These are phyloP conservation scores for Rhadina sibilatrix DNA, from an alignment of 2,113 vertebrate genomes.

Conservation along the genomic window DNA sequence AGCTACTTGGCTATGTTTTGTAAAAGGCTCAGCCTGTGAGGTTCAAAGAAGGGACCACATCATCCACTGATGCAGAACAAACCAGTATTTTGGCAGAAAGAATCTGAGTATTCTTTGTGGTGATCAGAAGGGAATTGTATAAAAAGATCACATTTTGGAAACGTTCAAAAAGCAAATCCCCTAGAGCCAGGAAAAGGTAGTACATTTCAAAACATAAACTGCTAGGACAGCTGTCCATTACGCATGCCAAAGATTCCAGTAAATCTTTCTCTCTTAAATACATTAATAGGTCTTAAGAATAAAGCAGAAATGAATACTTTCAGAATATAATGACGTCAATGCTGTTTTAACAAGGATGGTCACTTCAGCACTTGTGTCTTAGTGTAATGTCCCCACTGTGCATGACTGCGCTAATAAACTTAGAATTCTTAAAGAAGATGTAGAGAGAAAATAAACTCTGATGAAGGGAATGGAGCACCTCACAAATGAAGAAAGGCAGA, in stretches of 20 bases:
- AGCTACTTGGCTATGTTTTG: background rate
- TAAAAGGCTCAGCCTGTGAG: background rate
- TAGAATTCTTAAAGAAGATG: background rate
- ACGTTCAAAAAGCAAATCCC: background rate
- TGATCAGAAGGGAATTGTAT: background rate
- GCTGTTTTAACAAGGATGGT: background rate
- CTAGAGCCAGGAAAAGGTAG: background rate
- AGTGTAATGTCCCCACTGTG: background rate
- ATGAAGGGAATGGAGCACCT: background rate
- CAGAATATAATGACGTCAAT: background rate
- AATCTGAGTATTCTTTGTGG: background rate
- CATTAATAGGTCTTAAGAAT: background rate
- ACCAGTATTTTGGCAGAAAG: background rate
- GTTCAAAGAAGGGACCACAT: background rate
- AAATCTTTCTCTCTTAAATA: background rate
- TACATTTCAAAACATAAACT: background rate
- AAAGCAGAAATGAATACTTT: background rate
- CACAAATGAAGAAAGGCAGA: background rate
- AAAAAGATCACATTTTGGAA: background rate
- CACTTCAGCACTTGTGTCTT: background rate
- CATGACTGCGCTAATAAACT: background rate
- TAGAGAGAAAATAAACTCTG: background rate
- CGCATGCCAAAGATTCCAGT: background rate
- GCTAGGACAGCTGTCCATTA: background rate
- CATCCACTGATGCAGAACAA: background rate